These are phyloP conservation scores for Labroides dimidiatus DNA, from an alignment of 2,797 vertebrate genomes.

Conservation along the genomic window DNA sequence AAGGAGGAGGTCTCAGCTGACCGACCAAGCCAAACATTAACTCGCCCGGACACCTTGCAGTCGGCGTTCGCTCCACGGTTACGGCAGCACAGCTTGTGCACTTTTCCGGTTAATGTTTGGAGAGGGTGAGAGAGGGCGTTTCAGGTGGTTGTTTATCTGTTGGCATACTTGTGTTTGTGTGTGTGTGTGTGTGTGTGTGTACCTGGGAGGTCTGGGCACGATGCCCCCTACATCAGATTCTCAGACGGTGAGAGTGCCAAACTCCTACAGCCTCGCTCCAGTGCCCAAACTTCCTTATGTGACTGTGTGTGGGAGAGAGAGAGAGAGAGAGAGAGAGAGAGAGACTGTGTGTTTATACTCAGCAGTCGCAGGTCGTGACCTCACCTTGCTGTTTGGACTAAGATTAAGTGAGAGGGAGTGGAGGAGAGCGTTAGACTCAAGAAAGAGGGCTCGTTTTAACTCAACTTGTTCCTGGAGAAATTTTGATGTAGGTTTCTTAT, in stretches of 20 bases:
- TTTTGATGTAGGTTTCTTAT: background rate
- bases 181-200: constrained; percentile 12
- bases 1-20: constrained; percentile 72
- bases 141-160: constrained; percentile 56
- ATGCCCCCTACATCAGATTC: constrained; percentile 64
- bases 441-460: constrained; percentile 12
- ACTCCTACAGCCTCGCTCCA: constrained; percentile 49
- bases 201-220: constrained; percentile 68
- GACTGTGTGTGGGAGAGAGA: constrained; percentile 26
- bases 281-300: constrained; percentile 34
- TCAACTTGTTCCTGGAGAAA: background rate
- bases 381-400: constrained; percentile 66
- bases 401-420: constrained; percentile 50
- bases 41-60: constrained; percentile 60
- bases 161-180: constrained; percentile 39
- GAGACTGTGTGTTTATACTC: constrained; percentile 42
- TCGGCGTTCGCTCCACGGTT: constrained; percentile 37
- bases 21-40: constrained; percentile 78
- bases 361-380: constrained; percentile 65
- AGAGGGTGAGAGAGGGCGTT: constrained; percentile 28
- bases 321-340: constrained; percentile 24
- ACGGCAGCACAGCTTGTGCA: background rate
- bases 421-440: constrained; percentile 43
- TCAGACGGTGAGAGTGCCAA: constrained; percentile 71
- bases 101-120: constrained; percentile 65